Evolutionary conservation across 2,797 vertebrate genomes (phyloP), one percentile per base, ranked within the genome.

Genomic region (Gallinago nigripennis): DNA sequence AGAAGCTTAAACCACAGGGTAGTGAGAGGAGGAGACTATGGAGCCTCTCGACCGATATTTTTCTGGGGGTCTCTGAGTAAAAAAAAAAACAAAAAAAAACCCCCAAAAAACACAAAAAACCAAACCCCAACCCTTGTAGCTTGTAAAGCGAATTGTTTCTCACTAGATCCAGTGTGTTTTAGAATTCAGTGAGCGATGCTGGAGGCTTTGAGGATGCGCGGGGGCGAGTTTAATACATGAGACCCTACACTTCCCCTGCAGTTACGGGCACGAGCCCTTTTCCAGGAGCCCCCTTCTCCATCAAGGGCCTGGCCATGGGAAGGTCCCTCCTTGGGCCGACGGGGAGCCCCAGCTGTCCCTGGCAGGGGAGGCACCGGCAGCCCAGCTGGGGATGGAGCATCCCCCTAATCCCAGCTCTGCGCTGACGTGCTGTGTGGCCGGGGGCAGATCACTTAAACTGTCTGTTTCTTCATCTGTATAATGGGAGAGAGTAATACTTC

Each of bases 1-100:
- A 95, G 94, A 88, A 92, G 96, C 95, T 97, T 96, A 96, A 96
- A 88, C 82, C 66, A 82, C 18, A 5, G 89, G 93, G 86, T 82
- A 94, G 86, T 94, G 81, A 92, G 89, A 92, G 92, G 85, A 89
- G 93, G 87, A 86, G 83, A 82, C 94, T 96, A 5, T 28, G 54
- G 88, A 96, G 79, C 69, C 71, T 86, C 41, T 71, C 45, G 51
- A 53, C 51, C 2, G 33, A 12, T 72, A 31, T 72, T 96, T 92
- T 95, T 85, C 43, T 66, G 71, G 60, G 53, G 27, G 60, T 85
- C 69, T 85, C 37, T 89, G 75, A 82, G 73, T 70, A 75, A 71
- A 78, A 24, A 57, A n/a, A 37, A n/a, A 78, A 20, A 53, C 11
- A 37, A n/a, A 45, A 45, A 46, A 39, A 18, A 10, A 45, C 18